Evolutionary conservation across 2,888 invertebrate species (phyloP), one percentile per base, ranked within the genome.

Genomic region (Oligia fasciuncula): DNA sequence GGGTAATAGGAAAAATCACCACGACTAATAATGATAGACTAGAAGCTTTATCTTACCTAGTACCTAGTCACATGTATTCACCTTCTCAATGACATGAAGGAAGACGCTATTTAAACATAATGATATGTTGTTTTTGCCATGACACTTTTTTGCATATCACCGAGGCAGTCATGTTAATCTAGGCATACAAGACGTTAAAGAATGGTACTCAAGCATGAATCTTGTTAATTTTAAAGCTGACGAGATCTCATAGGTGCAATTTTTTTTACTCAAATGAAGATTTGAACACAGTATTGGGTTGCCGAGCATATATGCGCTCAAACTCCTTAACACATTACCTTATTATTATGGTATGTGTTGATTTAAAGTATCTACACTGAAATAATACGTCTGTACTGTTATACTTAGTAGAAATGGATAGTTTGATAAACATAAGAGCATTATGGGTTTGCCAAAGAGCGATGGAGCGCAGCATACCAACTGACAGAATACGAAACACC

Each of bases 141-240:
- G 54, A 51, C 13, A 68, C 46, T 85, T 66, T 54, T 65, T 40
- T 85, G 73, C 77, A 23, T 19, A 46, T 84, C 72, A 73, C 77
- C 43, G 57, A 72, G 51, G 57, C 23, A 57, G 23, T 57, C 11
- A 65, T 60, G 19, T 73, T 60, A 14, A 35, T 9, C 23, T 23
- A 23, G 14, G 23, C 57, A 66, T 8, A 71, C 63, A 66, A 79
- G 43, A 51, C 6, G 43, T 51, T 35, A n/a, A 29, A 4, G 17
- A 40, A 51, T 19, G 5, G 57, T 77, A 35, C 19, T 77, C 29
- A n/a, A 35, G 46, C 19, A 78, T 60, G 40, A 63, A 46, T 43
- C 13, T 62, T 43, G 29, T 79, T 29, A 29, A 29, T 29, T 63
- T 78, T 54, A n/a, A 63, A 69, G 19, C 60, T 29, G 29, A 54